Evolutionary conservation across 2,888 invertebrate species (phyloP), one percentile per base, ranked within the genome.

Genomic region (Drosophila nr. fundita): DNA sequence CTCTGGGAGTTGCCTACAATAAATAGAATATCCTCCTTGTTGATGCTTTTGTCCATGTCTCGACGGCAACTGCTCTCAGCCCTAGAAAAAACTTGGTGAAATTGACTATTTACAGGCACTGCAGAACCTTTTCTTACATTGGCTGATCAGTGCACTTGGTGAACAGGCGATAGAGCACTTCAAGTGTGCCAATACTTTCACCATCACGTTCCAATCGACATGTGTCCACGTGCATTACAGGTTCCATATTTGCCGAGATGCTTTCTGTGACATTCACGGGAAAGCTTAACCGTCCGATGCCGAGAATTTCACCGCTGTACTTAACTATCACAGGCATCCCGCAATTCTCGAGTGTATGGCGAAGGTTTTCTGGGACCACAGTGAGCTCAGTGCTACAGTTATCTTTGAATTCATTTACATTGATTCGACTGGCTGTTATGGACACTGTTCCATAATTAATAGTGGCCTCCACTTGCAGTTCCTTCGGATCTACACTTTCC

Each of bases 381-480:
- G 30, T 45, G 48, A 92, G 82, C 36, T 85, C 83, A 30, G 72
- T 74, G 29, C 83, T 80, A 10, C 76, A 62, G 2, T 83, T 80
- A 0, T 82, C 52, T 30, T 83, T 83, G 27, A 92, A 91, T 11
- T 92, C 92, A 2, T 58, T 65, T 7, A 86, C 80, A 77, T 91
- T 90, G 2, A 91, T 89, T 10, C 89, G 88, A 55, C 87, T 90
- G 0, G 80, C 61, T 27, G 87, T 88, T 32, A 92, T 85, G 0
- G 60, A 48, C 1, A 92, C 45, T 1, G 66, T 49, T 2, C 57
- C 66, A 6, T 70, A 68, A 53, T 88, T 83, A 13, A 91, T 89
- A 4, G 45, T 64, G 0, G 76, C 82, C 4, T 83, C 83, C 1
- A 91, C 78, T 8, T 65, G 13, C 5, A 92, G 69, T 3, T 71